Evolutionary conservation across 2,113 vertebrate species (phyloP).

Genomic region (Craseonycteris thonglongyai): DNA sequence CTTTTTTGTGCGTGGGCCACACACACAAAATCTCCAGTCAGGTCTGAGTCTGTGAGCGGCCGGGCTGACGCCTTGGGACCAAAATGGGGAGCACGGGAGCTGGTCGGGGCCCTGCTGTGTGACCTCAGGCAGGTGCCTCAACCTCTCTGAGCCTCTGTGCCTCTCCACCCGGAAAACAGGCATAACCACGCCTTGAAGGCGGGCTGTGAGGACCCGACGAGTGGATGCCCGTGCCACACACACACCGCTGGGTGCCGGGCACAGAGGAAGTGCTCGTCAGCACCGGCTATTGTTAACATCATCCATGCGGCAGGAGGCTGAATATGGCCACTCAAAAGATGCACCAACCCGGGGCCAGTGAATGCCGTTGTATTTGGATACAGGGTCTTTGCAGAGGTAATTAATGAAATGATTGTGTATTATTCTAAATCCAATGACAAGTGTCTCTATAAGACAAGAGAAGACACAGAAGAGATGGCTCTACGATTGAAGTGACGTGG

Average conservation of each 20-base stretch:
- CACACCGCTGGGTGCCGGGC: neutral
- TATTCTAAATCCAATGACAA: neutral
- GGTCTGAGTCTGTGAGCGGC: neutral
- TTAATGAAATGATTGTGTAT: neutral
- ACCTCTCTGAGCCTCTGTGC: neutral
- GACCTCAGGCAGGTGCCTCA: neutral
- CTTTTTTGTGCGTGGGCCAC: neutral
- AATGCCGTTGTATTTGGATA: neutral
- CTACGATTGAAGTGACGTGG: rapidly evolving
- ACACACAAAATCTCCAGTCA: neutral
- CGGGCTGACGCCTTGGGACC: neutral
- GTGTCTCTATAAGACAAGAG: neutral
- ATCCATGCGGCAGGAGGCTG: too few species aligned
- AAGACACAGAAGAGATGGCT: neutral
- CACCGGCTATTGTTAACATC: too few species aligned
- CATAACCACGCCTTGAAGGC: neutral
- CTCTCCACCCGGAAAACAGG: neutral
- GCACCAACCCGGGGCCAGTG: neutral
- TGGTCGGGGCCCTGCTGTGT: neutral
- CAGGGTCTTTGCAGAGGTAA: neutral
- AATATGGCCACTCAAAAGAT: neutral
- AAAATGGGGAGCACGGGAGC: neutral
- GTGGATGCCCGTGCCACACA: neutral
- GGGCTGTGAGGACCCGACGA: neutral
- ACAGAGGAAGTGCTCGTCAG: neutral